Conservation (phyloP, 2,113 vertebrate genomes). For the Mastomys coucha region DNA sequence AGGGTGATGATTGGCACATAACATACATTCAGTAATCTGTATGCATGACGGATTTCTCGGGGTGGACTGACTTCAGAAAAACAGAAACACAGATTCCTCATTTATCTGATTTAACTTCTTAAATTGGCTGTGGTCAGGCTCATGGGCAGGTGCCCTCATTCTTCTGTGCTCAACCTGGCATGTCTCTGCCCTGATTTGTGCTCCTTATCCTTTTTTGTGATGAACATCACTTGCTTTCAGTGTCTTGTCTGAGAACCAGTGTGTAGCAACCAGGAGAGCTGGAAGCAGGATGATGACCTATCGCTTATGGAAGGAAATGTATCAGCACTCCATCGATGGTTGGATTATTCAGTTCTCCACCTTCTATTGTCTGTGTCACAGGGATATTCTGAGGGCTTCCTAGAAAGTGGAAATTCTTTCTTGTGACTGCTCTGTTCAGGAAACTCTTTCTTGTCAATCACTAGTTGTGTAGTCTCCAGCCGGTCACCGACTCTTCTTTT, state of each 20-base stretch:
- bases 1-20: not conserved
- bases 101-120: not conserved
- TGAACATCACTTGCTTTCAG: not conserved
- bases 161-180: not conserved
- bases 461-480: not conserved
- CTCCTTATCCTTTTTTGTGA: not conserved
- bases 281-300: not conserved
- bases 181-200: no score
- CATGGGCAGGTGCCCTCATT: rapidly evolving
- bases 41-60: not conserved
- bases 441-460: not conserved
- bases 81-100: not conserved
- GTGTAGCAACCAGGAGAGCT: not conserved
- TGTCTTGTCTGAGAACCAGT: not conserved
- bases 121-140: not conserved
- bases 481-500: not conserved
- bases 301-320: no score
- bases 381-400: not conserved
- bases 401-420: not conserved
- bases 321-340: not conserved
- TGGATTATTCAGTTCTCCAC: not conserved
- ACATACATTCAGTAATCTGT: not conserved
- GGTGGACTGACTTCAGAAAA: not conserved
- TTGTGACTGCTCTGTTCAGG: not conserved
- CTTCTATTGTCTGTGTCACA: not conserved